Percentiles rank a stretch among this genome's conserved stretches.
Evolutionary conservation across 2,888 invertebrate species (phyloP).

Genomic region (Argyra leucocephala): DNA sequence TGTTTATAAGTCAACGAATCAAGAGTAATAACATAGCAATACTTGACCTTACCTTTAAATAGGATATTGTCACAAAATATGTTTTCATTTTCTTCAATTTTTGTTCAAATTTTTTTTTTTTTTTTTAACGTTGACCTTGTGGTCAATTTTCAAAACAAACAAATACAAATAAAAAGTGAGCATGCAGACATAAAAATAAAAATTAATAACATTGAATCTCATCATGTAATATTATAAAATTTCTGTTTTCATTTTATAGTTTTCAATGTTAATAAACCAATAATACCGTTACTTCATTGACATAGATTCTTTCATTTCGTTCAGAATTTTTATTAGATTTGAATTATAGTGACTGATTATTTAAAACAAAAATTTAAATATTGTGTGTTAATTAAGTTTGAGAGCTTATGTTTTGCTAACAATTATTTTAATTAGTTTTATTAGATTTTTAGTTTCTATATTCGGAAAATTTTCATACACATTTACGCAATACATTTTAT

Average conservation of each 20-base stretch:
- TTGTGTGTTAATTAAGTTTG: no score
- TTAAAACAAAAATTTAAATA: no score
- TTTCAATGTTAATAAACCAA: not conserved
- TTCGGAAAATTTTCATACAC: no score
- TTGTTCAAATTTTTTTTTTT: no score
- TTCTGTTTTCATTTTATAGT: no score
- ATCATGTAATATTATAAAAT: no score
- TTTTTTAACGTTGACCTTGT: not conserved
- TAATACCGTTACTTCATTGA: not conserved
- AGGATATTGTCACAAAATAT: constrained; percentile 2
- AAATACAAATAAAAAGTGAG: not conserved
- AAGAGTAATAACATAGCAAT: not conserved
- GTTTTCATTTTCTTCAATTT: not conserved
- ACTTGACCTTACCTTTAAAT: not conserved
- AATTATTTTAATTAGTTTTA: no score
- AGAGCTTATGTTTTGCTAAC: no score
- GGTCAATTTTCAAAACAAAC: not conserved
- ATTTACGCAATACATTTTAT: no score
- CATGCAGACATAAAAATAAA: not conserved
- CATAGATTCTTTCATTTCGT: not conserved
- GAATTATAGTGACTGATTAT: no score
- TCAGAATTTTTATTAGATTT: no score
- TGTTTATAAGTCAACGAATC: not conserved
- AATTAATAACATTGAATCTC: not conserved
- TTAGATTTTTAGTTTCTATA: no score